phyloP scores from a whole-genome alignment of 2,797 vertebrate species.

The Pachyuromys duprasi region DNA sequence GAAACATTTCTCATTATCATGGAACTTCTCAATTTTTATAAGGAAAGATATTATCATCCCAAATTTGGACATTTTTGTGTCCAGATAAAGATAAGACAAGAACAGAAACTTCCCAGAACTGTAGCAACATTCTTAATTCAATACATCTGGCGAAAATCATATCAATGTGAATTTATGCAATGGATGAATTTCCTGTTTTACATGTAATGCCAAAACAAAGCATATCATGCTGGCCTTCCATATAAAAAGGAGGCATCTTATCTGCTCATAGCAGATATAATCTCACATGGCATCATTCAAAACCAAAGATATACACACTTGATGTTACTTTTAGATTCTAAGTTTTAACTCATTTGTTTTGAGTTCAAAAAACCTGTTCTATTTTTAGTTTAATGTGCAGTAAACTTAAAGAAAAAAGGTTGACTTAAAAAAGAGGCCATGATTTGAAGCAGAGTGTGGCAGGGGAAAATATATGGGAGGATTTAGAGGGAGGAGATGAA shows the following conservation, averaged over 20 bases:
- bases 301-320: constrained; percentile 35
- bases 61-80: neutral
- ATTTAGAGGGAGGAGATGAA: neutral
- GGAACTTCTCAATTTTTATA: neutral
- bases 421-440: neutral
- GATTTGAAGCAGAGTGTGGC: neutral
- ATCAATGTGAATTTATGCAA: constrained; percentile 52
- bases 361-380: neutral
- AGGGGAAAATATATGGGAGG: neutral
- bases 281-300: constrained; percentile 46
- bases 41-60: neutral
- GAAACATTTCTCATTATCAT: neutral
- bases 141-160: constrained; percentile 58
- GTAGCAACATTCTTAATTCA: constrained; percentile 34
- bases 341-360: constrained; percentile 62
- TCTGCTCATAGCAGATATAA: constrained; percentile 53
- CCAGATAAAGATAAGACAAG: constrained; percentile 41
- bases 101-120: constrained; percentile 18
- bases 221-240: constrained; percentile 20
- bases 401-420: constrained; percentile 5
- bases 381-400: neutral
- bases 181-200: constrained; percentile 63
- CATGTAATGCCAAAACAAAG: constrained; percentile 64
- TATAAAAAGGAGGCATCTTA: constrained; percentile 43
- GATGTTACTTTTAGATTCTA: constrained; percentile 52